A percentile compares a stretch with the other conserved stretches of the same genome.
phyloP scores from a whole-genome alignment of 2,797 vertebrate genomes.

The Hydrocynus forskahlii region DNA sequence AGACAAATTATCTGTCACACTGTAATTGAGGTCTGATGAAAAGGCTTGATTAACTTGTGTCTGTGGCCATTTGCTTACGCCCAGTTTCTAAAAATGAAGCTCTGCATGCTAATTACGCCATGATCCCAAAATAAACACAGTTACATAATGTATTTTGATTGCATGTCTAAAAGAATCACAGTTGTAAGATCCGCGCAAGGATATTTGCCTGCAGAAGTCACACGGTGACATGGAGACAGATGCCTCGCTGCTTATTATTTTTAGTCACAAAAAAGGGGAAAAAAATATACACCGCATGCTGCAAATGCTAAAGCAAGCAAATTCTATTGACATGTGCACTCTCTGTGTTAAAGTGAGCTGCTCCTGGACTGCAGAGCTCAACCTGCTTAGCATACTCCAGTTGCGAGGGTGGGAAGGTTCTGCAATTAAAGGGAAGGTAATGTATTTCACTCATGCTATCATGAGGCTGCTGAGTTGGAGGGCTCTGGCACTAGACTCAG shows the following conservation, averaged over 20 bases:
- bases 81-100: slow-evolving; percentile 29
- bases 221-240: not conserved
- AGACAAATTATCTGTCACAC: not conserved
- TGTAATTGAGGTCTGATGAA: slow-evolving; percentile 30
- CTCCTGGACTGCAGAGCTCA: slow-evolving; percentile 30
- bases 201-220: not conserved
- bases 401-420: slow-evolving; percentile 43
- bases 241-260: not conserved
- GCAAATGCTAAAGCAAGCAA: not conserved
- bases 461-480: slow-evolving; percentile 49
- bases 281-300: not conserved
- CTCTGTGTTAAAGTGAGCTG: slow-evolving; percentile 2
- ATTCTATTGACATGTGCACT: slow-evolving; percentile 8
- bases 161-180: not conserved
- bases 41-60: slow-evolving; percentile 26
- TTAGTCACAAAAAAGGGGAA: not conserved
- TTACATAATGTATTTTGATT: slow-evolving; percentile 32
- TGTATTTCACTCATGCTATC: slow-evolving; percentile 56
- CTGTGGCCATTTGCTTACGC: slow-evolving; percentile 25
- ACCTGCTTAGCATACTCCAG: slow-evolving; percentile 53
- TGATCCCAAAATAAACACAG: slow-evolving; percentile 23
- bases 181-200: slow-evolving; percentile 5
- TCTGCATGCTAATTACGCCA: slow-evolving; percentile 41
- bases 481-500: slow-evolving; percentile 43
- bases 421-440: slow-evolving; percentile 62